phyloP scores from a whole-genome alignment of 2,113 vertebrate species.

The Poeciliopsis prolifica region DNA sequence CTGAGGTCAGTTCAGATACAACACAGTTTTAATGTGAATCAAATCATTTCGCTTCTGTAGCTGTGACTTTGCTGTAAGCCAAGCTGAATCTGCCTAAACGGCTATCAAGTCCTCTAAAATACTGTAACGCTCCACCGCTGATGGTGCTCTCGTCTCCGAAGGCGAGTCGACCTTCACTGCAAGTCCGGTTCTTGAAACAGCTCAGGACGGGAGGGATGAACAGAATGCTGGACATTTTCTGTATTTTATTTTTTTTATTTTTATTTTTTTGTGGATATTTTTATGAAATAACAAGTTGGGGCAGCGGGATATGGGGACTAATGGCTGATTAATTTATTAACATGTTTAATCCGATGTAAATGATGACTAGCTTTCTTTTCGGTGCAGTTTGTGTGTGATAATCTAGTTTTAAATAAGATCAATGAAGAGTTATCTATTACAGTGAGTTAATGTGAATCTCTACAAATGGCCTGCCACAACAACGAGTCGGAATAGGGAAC shows the following conservation, averaged over 20 bases:
- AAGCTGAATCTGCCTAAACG: slow-evolving; percentile 2
- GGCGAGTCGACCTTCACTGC: slow-evolving; percentile 14
- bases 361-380: slow-evolving; percentile 38
- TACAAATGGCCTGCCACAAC: slow-evolving; percentile 12
- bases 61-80: neutral
- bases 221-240: slow-evolving; percentile 13
- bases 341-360: slow-evolving; percentile 58
- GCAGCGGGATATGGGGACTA: neutral
- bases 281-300: neutral
- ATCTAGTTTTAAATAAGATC: neutral
- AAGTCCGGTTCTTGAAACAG: slow-evolving; percentile 18
- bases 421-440: neutral
- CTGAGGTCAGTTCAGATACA: slow-evolving; percentile 9
- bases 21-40: neutral
- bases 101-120: too few species aligned
- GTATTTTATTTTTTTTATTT: neutral
- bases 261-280: neutral
- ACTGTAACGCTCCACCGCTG: slow-evolving; percentile 36
- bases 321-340: slow-evolving; percentile 72
- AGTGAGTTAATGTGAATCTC: neutral
- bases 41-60: neutral
- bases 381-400: slow-evolving; percentile 10
- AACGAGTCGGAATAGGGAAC: slow-evolving; percentile 1
- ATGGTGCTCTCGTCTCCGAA: slow-evolving; percentile 14
- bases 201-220: slow-evolving; percentile 31